phyloP scores from a whole-genome alignment of 2,797 vertebrate genomes.

The Apogon hyalosoma region DNA sequence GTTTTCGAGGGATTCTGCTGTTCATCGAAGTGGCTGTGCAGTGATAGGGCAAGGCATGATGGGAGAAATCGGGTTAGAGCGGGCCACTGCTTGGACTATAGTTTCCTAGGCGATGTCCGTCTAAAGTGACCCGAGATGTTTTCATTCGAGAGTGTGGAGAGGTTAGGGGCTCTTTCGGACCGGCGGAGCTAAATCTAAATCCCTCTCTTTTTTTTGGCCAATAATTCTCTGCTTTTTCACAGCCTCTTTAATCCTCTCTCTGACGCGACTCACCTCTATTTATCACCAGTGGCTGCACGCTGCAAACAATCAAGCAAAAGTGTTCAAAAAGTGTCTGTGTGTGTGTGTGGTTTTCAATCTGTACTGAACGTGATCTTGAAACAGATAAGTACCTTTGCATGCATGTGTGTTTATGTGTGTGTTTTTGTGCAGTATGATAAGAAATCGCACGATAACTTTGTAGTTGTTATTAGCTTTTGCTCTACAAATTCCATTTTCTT shows the following conservation, averaged over 20 bases:
- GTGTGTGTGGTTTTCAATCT: slow-evolving; percentile 27
- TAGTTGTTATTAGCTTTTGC: slow-evolving; percentile 29
- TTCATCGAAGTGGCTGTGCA: slow-evolving; percentile 5
- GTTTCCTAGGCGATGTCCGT: slow-evolving; percentile 44
- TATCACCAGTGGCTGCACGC: slow-evolving; percentile 41
- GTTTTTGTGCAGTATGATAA: slow-evolving; percentile 32
- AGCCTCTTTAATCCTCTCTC: slow-evolving; percentile 74
- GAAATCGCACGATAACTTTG: slow-evolving; percentile 7
- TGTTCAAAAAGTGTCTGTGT: slow-evolving; percentile 16
- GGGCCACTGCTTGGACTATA: slow-evolving; percentile 12
- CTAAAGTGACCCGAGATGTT: slow-evolving; percentile 50
- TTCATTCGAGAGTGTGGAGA: slow-evolving; percentile 16
- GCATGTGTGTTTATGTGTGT: slow-evolving; percentile 4
- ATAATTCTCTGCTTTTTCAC: slow-evolving; percentile 77
- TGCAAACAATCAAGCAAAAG: slow-evolving; percentile 48
- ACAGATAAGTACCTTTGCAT: slow-evolving; percentile 9
- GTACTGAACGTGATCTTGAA: slow-evolving; percentile 35
- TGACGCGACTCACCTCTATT: slow-evolving; percentile 66
- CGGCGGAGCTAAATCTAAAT: slow-evolving; percentile 72
- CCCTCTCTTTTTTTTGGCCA: slow-evolving; percentile 66
- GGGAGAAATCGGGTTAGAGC: slow-evolving; percentile 16
- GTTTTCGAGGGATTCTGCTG: slow-evolving; percentile 31
- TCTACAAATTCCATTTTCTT: slow-evolving; percentile 46
- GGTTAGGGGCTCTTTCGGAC: slow-evolving; percentile 43
- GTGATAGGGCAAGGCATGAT: slow-evolving; percentile 21